Conservation (phyloP, 2,113 vertebrate genomes). For the Thamnophis sirtalis region DNA sequence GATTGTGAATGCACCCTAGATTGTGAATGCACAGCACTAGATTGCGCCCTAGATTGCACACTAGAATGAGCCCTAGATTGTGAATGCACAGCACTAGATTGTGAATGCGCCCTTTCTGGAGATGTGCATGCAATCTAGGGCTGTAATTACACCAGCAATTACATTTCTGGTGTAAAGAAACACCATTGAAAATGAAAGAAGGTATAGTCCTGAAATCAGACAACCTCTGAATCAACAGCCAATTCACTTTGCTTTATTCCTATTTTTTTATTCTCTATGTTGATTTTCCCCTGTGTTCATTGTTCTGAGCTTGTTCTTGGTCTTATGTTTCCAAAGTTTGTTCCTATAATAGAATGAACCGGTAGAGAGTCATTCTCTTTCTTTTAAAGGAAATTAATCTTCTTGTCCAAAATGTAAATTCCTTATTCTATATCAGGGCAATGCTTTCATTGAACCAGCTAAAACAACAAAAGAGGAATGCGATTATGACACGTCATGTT, state of each 20-base stretch:
- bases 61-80: too few species aligned
- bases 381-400: not conserved
- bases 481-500: not conserved
- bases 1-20: too few species aligned
- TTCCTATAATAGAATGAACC: not conserved
- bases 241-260: not conserved
- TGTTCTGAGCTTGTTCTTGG: constrained; percentile 22
- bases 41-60: too few species aligned
- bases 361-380: not conserved
- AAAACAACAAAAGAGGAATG: not conserved
- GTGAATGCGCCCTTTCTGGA: not conserved
- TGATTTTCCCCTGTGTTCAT: not conserved
- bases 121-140: too few species aligned
- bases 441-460: not conserved
- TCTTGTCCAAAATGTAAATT: not conserved
- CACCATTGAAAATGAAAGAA: not conserved
- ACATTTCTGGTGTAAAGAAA: not conserved
- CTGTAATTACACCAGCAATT: too few species aligned
- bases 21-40: too few species aligned
- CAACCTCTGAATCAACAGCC: not conserved
- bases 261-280: not conserved
- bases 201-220: not conserved
- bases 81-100: too few species aligned
- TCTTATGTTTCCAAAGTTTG: not conserved
- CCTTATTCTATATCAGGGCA: not conserved